A percentile compares a stretch with the other conserved stretches of the same genome.
Conservation (phyloP, 2,888 invertebrate genomes). For the Papilio demoleus region DNA sequence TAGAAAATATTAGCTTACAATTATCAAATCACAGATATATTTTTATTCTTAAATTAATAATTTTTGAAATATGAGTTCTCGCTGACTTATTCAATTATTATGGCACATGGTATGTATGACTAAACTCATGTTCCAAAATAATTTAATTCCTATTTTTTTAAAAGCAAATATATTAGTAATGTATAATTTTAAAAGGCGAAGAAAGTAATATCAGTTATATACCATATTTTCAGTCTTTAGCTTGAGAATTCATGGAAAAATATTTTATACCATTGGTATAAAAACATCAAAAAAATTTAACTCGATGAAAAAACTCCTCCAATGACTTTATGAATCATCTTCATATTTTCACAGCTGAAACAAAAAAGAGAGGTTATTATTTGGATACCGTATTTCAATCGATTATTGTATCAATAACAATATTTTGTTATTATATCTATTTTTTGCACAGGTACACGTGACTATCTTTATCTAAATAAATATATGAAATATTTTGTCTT, state of each 20-base stretch:
- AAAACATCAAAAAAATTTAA: conserved; percentile 3
- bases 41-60: conserved; percentile 58
- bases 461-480: too few relatives aligned
- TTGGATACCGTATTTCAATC: background rate
- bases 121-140: conserved; percentile 16
- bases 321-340: background rate
- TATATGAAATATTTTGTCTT: too few relatives aligned
- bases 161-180: conserved; percentile 8
- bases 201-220: background rate
- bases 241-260: conserved; percentile 14
- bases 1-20: conserved; percentile 50
- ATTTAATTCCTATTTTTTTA: background rate
- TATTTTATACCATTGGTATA: background rate
- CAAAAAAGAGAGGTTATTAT: conserved; percentile 16
- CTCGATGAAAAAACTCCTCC: background rate
- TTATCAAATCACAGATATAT: conserved; percentile 72
- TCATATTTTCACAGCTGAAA: conserved; percentile 35
- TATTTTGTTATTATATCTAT: too few relatives aligned
- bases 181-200: background rate
- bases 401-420: too few relatives aligned
- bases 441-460: too few relatives aligned
- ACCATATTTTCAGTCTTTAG: conserved; percentile 38
- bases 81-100: background rate
- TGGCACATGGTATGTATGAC: conserved; percentile 6
- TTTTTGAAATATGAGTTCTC: conserved; percentile 45